Conservation (phyloP, 53 echinoderm and acorn worm genomes). For the Stichopus horrens region DNA sequence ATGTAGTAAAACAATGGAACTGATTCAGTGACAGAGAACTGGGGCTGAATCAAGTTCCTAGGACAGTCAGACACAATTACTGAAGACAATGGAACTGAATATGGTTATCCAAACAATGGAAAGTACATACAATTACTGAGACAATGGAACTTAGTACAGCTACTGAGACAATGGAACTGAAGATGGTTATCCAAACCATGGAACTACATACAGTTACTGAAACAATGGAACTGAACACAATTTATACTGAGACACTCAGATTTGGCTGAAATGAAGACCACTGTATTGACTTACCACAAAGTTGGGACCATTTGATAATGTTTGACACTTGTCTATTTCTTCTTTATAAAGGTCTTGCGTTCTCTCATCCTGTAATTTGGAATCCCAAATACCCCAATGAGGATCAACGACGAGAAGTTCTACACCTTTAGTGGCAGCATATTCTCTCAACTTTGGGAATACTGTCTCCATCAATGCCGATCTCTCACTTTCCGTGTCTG, state of each 20-base stretch:
- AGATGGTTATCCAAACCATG: too few species aligned
- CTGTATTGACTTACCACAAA: constrained; percentile 72
- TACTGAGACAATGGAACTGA: too few species aligned
- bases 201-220: too few species aligned
- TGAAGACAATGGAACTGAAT: too few species aligned
- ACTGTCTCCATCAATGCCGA: constrained; percentile 86
- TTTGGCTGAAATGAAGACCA: not conserved
- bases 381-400: constrained; percentile 84
- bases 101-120: too few species aligned
- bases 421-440: constrained; percentile 79
- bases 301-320: constrained; percentile 89
- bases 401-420: constrained; percentile 90
- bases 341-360: constrained; percentile 74
- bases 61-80: too few species aligned
- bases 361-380: constrained; percentile 71
- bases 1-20: too few species aligned
- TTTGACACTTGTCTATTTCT: constrained; percentile 82
- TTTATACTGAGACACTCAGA: not conserved
- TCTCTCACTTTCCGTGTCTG: constrained; percentile 88
- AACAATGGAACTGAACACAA: too few species aligned
- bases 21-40: too few species aligned
- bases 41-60: too few species aligned
- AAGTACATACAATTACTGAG: too few species aligned
- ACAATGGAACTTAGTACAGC: too few species aligned
- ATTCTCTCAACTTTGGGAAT: constrained; percentile 80